Conservation (phyloP, 2,113 vertebrate genomes). For the Pangasianodon hypophthalmus region DNA sequence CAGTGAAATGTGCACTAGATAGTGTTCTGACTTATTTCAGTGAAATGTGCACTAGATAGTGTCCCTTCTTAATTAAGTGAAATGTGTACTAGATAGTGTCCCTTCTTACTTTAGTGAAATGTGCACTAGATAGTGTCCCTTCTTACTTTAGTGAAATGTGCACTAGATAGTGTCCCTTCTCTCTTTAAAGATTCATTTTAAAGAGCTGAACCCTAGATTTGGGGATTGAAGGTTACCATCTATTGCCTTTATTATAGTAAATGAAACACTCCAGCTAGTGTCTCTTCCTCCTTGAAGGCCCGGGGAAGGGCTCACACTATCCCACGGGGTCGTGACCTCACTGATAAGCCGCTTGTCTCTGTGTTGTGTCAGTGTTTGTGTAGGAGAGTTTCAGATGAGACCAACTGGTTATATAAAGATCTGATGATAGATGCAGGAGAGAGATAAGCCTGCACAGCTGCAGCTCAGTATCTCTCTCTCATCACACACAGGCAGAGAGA, state of each 20-base stretch:
- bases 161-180: not conserved
- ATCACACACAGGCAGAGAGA: too few relatives aligned
- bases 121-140: not conserved
- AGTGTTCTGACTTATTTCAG: not conserved
- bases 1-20: not conserved
- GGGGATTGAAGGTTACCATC: not conserved
- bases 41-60: not conserved
- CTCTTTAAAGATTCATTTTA: not conserved
- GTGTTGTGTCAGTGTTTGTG: conserved; percentile 1
- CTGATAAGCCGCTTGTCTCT: not conserved
- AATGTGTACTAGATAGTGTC: not conserved
- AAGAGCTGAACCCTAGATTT: not conserved
- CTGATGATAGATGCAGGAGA: not conserved
- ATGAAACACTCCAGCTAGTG: not conserved
- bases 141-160: not conserved
- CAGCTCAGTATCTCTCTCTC: too few relatives aligned
- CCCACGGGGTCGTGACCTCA: not conserved
- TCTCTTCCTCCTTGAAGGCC: not conserved
- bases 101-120: not conserved
- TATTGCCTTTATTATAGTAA: not conserved
- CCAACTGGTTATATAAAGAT: not conserved
- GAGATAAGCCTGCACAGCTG: not conserved
- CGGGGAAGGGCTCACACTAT: not conserved
- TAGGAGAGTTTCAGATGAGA: not conserved
- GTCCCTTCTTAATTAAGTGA: not conserved